phyloP scores from a whole-genome alignment of 2,113 vertebrate species.

The Malurus elegans region DNA sequence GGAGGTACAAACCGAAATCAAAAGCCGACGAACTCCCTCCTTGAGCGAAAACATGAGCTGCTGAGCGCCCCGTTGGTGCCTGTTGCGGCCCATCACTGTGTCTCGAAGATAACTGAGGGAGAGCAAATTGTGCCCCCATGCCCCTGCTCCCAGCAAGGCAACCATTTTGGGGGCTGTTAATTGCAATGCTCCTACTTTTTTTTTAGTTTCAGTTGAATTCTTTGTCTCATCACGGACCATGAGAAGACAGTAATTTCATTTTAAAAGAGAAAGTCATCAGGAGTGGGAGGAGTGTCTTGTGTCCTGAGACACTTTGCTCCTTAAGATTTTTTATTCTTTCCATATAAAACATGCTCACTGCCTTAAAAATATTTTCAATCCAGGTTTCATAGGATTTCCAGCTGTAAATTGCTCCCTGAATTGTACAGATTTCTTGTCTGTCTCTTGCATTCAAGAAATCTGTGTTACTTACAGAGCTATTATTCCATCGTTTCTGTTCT shows the following conservation, averaged over 20 bases:
- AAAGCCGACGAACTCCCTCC: neutral
- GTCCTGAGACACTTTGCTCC: conserved; percentile 4
- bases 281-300: neutral
- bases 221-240: neutral
- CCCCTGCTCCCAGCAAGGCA: neutral
- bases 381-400: neutral
- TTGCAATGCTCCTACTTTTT: neutral
- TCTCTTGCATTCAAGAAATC: neutral
- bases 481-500: conserved; percentile 21
- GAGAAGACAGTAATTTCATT: neutral
- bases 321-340: neutral
- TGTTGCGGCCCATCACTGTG: neutral
- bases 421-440: neutral
- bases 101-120: neutral
- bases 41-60: neutral
- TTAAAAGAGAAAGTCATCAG: conserved; percentile 36
- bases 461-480: conserved; percentile 24
- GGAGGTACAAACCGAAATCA: conserved; percentile 7
- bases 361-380: neutral
- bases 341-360: neutral
- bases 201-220: neutral
- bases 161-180: neutral
- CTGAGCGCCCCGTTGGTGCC: neutral
- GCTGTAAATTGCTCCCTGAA: neutral
- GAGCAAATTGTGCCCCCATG: neutral